These are phyloP conservation scores for Diabrotica balteata DNA, from an alignment of 2,888 invertebrate species.

Conservation along the genomic window DNA sequence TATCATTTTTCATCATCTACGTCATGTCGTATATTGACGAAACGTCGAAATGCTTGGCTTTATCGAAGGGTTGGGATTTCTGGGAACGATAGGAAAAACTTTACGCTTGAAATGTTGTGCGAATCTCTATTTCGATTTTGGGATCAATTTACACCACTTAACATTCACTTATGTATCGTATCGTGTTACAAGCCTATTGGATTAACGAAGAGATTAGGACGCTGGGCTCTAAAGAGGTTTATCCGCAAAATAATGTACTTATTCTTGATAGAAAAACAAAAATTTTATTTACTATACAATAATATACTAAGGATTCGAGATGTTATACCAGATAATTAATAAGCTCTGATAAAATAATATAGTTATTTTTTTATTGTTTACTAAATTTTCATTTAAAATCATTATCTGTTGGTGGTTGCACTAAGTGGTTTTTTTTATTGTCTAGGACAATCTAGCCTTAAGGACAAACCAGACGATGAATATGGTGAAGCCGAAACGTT, in stretches of 20 bases:
- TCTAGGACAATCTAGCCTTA: too few relatives aligned
- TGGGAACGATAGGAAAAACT: constrained; percentile 25
- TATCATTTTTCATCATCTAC: constrained; percentile 57
- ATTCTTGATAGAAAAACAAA: not conserved
- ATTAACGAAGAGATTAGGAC: constrained; percentile 26
- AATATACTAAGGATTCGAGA: too few relatives aligned
- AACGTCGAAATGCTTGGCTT: constrained; percentile 44
- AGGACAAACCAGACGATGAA: too few relatives aligned
- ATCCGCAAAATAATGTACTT: not conserved
- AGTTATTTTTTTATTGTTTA: too few relatives aligned
- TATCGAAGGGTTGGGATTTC: constrained; percentile 41
- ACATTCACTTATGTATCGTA: constrained; percentile 46
- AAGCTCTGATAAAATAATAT: too few relatives aligned
- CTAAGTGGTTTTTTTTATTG: too few relatives aligned
- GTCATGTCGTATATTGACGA: constrained; percentile 52
- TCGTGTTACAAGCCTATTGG: constrained; percentile 39
- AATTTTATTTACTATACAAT: not conserved
- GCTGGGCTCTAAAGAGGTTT: constrained; percentile 1
- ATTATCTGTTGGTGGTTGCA: too few relatives aligned
- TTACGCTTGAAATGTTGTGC: constrained; percentile 30
- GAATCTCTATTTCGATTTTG: constrained; percentile 32
- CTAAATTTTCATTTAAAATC: too few relatives aligned
- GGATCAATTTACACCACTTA: constrained; percentile 48
- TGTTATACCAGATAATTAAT: too few relatives aligned
- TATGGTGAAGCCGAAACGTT: too few relatives aligned